phyloP scores from a whole-genome alignment of 2,113 vertebrate species.

The Microtus montanus region DNA sequence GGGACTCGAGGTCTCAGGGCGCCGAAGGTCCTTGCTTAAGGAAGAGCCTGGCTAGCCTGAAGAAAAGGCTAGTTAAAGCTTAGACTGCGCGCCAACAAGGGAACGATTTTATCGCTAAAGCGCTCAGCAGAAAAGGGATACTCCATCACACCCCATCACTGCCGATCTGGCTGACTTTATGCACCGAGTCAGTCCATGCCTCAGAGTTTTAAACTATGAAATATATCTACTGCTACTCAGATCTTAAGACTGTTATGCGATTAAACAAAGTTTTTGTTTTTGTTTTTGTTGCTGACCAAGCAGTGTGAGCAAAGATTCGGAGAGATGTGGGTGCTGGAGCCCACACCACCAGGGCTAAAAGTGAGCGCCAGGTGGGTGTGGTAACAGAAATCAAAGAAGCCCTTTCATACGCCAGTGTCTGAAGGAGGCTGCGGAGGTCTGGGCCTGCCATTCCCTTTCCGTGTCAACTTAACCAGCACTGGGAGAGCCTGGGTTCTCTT shows the following conservation, averaged over 20 bases:
- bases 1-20: background rate
- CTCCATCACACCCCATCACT: background rate
- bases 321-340: background rate
- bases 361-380: background rate
- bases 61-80: background rate
- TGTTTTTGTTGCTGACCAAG: too few species aligned
- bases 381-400: background rate
- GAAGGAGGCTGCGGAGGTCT: background rate
- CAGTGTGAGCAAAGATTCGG: background rate
- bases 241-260: background rate
- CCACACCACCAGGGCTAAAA: background rate
- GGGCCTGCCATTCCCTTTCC: background rate
- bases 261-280: background rate
- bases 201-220: conserved; percentile 18
- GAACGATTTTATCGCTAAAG: background rate
- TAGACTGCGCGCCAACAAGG: background rate
- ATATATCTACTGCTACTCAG: background rate
- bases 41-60: background rate
- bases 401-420: background rate
- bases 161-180: background rate
- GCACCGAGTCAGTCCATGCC: background rate
- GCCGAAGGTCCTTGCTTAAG: background rate
- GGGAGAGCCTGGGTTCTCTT: background rate
- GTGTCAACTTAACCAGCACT: background rate
- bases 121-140: background rate